Evolutionary conservation across 2,797 vertebrate species (phyloP).

Genomic region (Myiothlypis coronata): DNA sequence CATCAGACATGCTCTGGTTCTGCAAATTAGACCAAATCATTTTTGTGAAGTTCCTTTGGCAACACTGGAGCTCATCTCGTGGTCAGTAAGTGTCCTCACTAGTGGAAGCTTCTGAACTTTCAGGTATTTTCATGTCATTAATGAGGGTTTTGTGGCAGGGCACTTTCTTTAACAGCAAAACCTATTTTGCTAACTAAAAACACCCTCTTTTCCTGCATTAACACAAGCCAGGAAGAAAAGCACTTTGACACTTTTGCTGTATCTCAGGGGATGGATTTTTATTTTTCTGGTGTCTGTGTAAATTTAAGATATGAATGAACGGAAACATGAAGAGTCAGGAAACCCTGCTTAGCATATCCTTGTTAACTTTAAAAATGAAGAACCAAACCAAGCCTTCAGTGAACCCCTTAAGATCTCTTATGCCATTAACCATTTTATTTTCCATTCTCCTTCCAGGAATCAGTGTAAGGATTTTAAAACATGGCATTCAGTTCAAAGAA

Average conservation of each 20-base stretch:
- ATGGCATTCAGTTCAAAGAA: background rate
- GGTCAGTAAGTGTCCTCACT: background rate
- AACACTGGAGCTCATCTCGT: fast-evolving
- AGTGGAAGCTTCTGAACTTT: background rate
- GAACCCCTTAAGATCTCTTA: background rate
- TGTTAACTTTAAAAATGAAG: background rate
- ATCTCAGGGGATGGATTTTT: background rate
- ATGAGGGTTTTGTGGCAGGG: background rate
- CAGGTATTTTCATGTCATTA: background rate
- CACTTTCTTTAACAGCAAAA: slow-evolving; percentile 9
- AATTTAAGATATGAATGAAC: background rate
- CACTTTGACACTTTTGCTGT: background rate
- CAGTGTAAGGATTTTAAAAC: background rate
- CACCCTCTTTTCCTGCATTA: background rate
- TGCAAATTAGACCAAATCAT: background rate
- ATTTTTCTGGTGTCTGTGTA: background rate
- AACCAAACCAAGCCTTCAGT: background rate
- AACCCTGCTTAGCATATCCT: background rate
- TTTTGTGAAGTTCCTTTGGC: background rate
- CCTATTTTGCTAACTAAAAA: background rate
- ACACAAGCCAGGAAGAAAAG: background rate
- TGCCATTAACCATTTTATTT: background rate
- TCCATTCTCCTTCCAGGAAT: background rate
- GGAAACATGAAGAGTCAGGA: background rate
- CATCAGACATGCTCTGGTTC: background rate